These are phyloP conservation scores for Mamestra brassicae DNA, from an alignment of 2,888 invertebrate genomes.

Conservation along the genomic window DNA sequence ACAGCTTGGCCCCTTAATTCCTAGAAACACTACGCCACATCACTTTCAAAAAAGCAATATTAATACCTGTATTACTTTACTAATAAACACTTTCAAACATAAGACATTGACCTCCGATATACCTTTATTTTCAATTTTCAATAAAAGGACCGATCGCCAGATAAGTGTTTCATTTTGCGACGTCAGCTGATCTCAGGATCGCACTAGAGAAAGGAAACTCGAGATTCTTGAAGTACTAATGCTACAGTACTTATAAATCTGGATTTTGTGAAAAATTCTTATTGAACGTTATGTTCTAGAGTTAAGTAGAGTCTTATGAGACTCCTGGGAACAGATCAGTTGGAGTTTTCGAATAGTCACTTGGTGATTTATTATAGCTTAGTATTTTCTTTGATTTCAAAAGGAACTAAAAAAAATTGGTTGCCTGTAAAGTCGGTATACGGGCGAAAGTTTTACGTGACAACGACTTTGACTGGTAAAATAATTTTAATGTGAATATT, in stretches of 20 bases:
- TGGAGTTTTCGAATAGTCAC: background rate
- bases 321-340: slow-evolving; percentile 7
- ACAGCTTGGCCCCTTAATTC: background rate
- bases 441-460: too few species aligned
- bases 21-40: background rate
- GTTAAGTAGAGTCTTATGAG: slow-evolving; percentile 21
- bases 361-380: background rate
- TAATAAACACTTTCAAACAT: slow-evolving; percentile 1
- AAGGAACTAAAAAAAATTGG: too few species aligned
- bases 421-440: too few species aligned
- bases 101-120: slow-evolving; percentile 7
- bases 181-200: slow-evolving; percentile 35
- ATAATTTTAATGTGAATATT: too few species aligned
- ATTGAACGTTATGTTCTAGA: slow-evolving; percentile 19
- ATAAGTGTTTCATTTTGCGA: slow-evolving; percentile 45
- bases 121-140: slow-evolving; percentile 40
- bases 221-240: slow-evolving; percentile 38
- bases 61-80: slow-evolving; percentile 9
- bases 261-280: slow-evolving; percentile 29
- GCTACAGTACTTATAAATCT: slow-evolving; percentile 34
- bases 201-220: slow-evolving; percentile 38
- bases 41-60: background rate
- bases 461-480: too few species aligned
- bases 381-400: background rate
- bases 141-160: slow-evolving; percentile 39